Evolutionary conservation across 2,113 vertebrate species (phyloP), one percentile per base, ranked within the genome.

Genomic region (Cromileptes altivelis): DNA sequence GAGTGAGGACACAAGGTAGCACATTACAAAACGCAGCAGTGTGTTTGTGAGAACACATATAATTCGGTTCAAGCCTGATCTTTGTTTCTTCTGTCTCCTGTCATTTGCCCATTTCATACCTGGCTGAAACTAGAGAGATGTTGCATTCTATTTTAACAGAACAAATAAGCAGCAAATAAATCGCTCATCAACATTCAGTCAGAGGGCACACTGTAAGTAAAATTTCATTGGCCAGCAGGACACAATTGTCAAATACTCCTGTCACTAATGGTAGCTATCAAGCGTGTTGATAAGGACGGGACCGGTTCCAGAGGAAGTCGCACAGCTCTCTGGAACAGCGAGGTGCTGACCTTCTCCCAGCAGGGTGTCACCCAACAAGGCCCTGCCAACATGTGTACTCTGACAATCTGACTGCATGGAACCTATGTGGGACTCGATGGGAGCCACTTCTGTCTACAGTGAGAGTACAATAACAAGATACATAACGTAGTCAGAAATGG

Each of bases 281-380:
- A 23, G 55, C 42, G 49, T 30, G 55, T 27, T 86, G 82, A 83
- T 56, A 58, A 68, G 69, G 45, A 14, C 18, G 14, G 80, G 55
- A 53, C 56, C 25, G 56, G 27, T 85, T 89, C 72, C 55, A 72
- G 76, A 78, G 58, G 68, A 76, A 58, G 67, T 56, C 53, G 50
- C 57, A 23, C 23, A 8, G 27, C 62, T 75, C n/a, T 52, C 30
- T 76, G 55, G 8, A 88, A 53, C 84, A 87, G 89, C 19, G 1
- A 64, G 83, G 50, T 12, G 63, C 69, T 88, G 85, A 91, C 87
- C 85, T 91, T 92, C 86, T 86, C 82, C n/a, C 91, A 88, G 89
- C 76, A 53, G 80, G 88, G 53, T 53, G 42, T 69, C 17, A 4
- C 53, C 70, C 84, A 69, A 52, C 81, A 69, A 55, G 40, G 47